These are phyloP conservation scores for Squalus acanthias DNA, from an alignment of 2,797 vertebrate genomes.

Conservation along the genomic window DNA sequence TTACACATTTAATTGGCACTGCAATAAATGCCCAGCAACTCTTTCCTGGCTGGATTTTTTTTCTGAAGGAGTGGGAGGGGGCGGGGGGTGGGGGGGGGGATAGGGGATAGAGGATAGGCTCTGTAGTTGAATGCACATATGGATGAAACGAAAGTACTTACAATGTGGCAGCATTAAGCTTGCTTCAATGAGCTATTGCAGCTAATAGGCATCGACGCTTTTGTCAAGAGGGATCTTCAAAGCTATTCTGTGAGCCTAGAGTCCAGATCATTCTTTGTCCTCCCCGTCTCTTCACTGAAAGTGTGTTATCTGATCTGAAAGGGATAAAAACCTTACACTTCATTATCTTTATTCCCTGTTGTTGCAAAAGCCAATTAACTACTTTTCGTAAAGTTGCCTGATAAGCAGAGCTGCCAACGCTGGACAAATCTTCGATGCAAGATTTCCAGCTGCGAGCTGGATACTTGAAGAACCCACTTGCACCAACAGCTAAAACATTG, in stretches of 20 bases:
- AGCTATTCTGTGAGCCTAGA: not conserved
- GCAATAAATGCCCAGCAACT: not conserved
- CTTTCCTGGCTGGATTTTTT: not conserved
- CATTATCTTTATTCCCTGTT: slow-evolving; percentile 12
- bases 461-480: not conserved
- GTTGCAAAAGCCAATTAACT: not conserved
- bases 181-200: not conserved
- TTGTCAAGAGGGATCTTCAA: not conserved
- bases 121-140: not conserved
- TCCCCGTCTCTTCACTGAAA: not conserved
- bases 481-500: not conserved
- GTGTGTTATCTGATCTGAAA: not conserved
- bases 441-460: not conserved
- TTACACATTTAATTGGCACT: not conserved
- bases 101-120: not conserved
- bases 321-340: not conserved
- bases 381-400: not conserved
- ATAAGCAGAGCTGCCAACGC: not conserved
- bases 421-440: not conserved
- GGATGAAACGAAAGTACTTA: not conserved
- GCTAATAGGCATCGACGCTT: not conserved
- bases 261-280: not conserved
- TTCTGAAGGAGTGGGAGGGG: not conserved
- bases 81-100: not conserved
- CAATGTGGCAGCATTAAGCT: not conserved